Conservation (phyloP, 2,797 vertebrate genomes). For the Argyrosomus regius region DNA sequence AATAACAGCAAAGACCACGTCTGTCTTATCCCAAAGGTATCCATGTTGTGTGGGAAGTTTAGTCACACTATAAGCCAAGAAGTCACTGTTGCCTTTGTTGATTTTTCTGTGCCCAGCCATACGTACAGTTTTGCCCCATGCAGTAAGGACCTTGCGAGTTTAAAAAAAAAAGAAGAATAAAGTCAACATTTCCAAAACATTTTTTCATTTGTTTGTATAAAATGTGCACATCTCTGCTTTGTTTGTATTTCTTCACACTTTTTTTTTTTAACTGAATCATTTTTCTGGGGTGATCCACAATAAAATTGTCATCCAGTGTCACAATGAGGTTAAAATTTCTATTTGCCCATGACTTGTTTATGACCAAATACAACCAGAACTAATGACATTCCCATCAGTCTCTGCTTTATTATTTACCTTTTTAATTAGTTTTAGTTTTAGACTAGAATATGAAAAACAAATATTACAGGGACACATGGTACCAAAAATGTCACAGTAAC, state of each 20-base stretch:
- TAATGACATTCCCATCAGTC: not conserved
- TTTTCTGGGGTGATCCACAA: not conserved
- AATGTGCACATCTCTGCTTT: not conserved
- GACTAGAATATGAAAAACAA: too few species aligned
- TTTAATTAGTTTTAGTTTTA: too few species aligned
- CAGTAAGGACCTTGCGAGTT: slow-evolving; percentile 66
- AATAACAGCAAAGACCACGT: slow-evolving; percentile 51
- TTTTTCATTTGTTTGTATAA: slow-evolving; percentile 28
- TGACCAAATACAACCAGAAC: too few species aligned
- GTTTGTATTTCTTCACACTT: not conserved
- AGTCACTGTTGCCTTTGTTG: slow-evolving; percentile 81
- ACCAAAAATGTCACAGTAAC: too few species aligned
- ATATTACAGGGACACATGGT: too few species aligned
- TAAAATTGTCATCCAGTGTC: not conserved
- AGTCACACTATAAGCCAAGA: slow-evolving; percentile 81
- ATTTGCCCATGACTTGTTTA: too few species aligned
- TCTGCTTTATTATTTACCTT: too few species aligned
- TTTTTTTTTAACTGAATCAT: not conserved
- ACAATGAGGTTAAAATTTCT: too few species aligned
- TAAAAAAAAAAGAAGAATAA: slow-evolving; percentile 71
- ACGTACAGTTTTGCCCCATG: slow-evolving; percentile 80
- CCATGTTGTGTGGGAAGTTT: slow-evolving; percentile 58
- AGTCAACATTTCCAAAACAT: slow-evolving; percentile 74
- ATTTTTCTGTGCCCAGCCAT: slow-evolving; percentile 78
- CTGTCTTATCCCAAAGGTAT: slow-evolving; percentile 80